Base-by-base conservation (phyloP, 92 coral and sea anemone genomes). In the Siderastrea radians region DNA sequence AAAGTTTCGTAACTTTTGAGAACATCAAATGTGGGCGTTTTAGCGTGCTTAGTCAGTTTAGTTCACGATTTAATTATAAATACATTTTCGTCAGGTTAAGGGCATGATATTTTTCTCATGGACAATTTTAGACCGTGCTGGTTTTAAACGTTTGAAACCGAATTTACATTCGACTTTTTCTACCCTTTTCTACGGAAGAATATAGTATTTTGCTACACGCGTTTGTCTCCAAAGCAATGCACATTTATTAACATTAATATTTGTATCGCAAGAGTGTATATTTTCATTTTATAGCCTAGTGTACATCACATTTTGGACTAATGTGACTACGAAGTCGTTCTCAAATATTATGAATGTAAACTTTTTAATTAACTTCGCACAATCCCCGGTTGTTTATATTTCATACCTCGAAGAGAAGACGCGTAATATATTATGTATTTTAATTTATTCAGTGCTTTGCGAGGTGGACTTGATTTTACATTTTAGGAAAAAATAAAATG, bases 371-470 rank as follows among this genome's bases (percentile, higher is more conserved):
- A 74, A 74, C 9, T 57, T 52, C 62, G 48, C 8, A 7, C 48
- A 2, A 52, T 59, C 68, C 69, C 16, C 43, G 50, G 46, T 69
- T 19, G 68, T 82, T 58, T 46, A 14, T 38, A 17, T n/a, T 48
- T 60, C 49, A 55, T 52, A 49, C 52, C 62, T 81, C 48, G 75
- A 59, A 68, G 10, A 38, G 11, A 69, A 69, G 54, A 14, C 64
- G 49, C 68, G 45, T 43, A 49, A 45, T 82, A 47, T 82, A 54
- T 69, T 68, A 48, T 15, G 68, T 57, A 17, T 51, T 79, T n/a
- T 79, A 80, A 65, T 66, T 80, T 66, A 66, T 66, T 80, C 63
- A 65, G 60, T 64, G 17, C 74, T 46, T 70, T 74, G 14, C 62
- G 63, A 74, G 13, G 60, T 72, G 77, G 77, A 51, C 13, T 50